Evolutionary conservation across 1,140 invertebrate species (phyloP).

Genomic region (Heliconius congener): DNA sequence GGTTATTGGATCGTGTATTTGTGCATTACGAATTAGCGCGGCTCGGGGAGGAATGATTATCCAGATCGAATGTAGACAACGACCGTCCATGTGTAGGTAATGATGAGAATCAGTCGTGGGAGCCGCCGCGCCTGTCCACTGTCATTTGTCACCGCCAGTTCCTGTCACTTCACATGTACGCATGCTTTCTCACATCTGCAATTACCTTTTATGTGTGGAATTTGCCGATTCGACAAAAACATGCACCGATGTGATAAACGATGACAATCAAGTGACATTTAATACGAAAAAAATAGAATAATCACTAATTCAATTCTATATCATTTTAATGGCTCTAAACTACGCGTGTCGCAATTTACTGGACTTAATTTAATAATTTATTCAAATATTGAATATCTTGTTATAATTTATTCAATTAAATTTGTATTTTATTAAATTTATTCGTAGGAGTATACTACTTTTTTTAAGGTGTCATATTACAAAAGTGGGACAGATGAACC

Average conservation of each 20-base stretch:
- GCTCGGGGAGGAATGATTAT: constrained; percentile 50
- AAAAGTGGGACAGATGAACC: constrained; percentile 49
- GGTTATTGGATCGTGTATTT: constrained; percentile 40
- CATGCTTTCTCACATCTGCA: constrained; percentile 72
- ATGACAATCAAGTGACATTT: constrained; percentile 52
- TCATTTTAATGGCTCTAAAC: constrained; percentile 26
- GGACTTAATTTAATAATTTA: constrained; percentile 42
- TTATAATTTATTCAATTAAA: constrained; percentile 45
- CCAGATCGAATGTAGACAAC: constrained; percentile 52
- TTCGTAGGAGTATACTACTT: constrained; percentile 31
- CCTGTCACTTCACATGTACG: constrained; percentile 66
- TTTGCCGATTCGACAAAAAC: constrained; percentile 65
- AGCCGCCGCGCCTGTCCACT: constrained; percentile 53
- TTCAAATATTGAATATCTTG: constrained; percentile 29
- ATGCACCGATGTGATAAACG: constrained; percentile 37
- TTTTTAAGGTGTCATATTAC: constrained; percentile 55
- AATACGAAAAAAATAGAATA: constrained; percentile 20
- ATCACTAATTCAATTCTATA: constrained; percentile 23
- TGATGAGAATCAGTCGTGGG: constrained; percentile 68
- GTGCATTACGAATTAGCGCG: constrained; percentile 53
- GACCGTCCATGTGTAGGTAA: constrained; percentile 59
- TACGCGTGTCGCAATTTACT: constrained; percentile 37
- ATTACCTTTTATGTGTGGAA: constrained; percentile 72
- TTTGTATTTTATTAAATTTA: constrained; percentile 30
- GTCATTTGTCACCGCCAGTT: constrained; percentile 76